Conservation (phyloP, 2,113 vertebrate species). For the Pteruthius melanotis region DNA sequence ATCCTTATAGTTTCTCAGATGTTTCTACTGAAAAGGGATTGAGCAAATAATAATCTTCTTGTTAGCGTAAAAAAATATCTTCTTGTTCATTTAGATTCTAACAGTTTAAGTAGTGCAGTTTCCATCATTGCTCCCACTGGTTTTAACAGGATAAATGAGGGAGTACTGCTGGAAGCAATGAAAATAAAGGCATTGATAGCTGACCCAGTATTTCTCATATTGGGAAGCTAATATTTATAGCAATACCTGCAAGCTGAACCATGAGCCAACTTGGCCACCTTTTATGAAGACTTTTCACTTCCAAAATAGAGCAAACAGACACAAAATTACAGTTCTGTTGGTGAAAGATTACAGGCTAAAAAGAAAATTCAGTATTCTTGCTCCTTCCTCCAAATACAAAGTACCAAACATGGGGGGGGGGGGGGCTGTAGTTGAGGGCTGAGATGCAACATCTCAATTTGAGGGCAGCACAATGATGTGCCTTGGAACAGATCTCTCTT, state of each 20-base stretch:
- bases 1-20: not conserved
- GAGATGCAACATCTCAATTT: not conserved
- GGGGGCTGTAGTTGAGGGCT: not conserved
- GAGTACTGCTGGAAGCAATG: not conserved
- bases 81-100: not conserved
- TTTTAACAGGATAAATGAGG: not conserved
- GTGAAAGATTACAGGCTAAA: not conserved
- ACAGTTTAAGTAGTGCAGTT: not conserved
- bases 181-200: not conserved
- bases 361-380: not conserved
- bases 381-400: not conserved
- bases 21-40: not conserved
- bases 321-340: not conserved
- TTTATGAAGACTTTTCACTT: not conserved
- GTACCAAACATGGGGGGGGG: fast-evolving
- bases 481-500: not conserved
- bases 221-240: not conserved
- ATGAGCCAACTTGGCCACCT: not conserved
- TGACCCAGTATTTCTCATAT: not conserved
- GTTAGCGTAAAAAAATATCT: not conserved
- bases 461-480: not conserved
- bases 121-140: not conserved
- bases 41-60: not conserved
- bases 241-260: not conserved
- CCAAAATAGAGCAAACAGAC: not conserved